phyloP scores from a whole-genome alignment of 2,113 vertebrate genomes.

The Seriola rivoliana region DNA sequence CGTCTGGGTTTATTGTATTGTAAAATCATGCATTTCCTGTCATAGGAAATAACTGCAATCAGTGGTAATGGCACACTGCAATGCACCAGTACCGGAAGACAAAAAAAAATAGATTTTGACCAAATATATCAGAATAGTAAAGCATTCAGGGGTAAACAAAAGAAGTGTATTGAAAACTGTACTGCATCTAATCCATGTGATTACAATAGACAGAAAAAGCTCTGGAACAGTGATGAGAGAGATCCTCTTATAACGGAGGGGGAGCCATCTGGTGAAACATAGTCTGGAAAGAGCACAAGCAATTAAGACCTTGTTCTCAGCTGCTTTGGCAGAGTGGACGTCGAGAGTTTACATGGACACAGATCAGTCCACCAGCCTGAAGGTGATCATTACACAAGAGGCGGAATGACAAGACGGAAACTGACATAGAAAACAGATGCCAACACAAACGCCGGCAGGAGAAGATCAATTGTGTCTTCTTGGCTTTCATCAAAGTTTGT shows the following conservation, averaged over 20 bases:
- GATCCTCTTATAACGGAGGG: slow-evolving; percentile 16
- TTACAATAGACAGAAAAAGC: background rate
- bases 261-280: slow-evolving; percentile 60
- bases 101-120: background rate
- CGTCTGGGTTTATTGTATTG: slow-evolving; percentile 10
- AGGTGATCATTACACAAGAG: slow-evolving; percentile 59
- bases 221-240: slow-evolving; percentile 17
- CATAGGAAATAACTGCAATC: slow-evolving; percentile 2
- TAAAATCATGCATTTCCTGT: background rate
- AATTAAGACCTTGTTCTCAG: slow-evolving; percentile 66
- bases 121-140: background rate
- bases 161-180: background rate
- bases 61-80: background rate
- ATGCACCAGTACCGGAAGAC: background rate
- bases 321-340: slow-evolving; percentile 39
- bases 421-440: slow-evolving; percentile 63
- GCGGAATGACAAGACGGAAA: slow-evolving; percentile 51
- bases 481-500: slow-evolving; percentile 75
- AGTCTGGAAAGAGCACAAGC: slow-evolving; percentile 53
- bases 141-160: background rate
- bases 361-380: slow-evolving; percentile 67
- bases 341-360: slow-evolving; percentile 47
- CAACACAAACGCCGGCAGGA: slow-evolving; percentile 35
- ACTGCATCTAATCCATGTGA: background rate
- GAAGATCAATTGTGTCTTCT: slow-evolving; percentile 66